Base-by-base conservation (phyloP, 2,113 vertebrate species). In the Dendropsophus ebraccatus region DNA sequence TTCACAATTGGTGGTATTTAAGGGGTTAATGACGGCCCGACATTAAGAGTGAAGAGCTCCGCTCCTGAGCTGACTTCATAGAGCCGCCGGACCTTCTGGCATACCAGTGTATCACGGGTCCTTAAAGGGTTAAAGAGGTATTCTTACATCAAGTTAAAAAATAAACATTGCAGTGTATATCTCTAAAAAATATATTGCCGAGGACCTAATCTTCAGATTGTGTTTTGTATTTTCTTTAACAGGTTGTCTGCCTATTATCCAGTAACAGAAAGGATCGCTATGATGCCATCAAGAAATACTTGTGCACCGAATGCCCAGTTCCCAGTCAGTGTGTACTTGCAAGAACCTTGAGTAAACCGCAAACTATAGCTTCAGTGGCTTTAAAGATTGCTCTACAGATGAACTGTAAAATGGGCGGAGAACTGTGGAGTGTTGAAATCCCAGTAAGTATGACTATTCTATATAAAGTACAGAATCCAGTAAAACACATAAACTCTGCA, bases 351-450 rank as follows among this genome's bases (percentile, higher is more conserved):
- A 94, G 94, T 87, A 94, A 92, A 30, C 95, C 95, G 6, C 96
- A 97, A 88, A 91, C 94, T 0, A 90, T 96, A 78, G 94, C 97
- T 95, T 95, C 96, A 0, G 88, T 99, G 6, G 95, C 95, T 8
- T 98, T 97, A 9, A 99, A 99, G 92, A 97, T 99, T 4, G 96
- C 95, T 11, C 89, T 99, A 49, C 98, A 99, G 89, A 97, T 99
- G 92, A 96, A 96, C 80, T 99, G 97, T 89, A 99, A 99, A 91
- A 97, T 99, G 94, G 97, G 97, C 8, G 97, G 98, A 87, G 97
- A 99, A 25, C 95, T 99, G 8, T 99, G 97, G 98, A 94, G 94
- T 1, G 93, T 99, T 0, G 97, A 99, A 82, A 96, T 99, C 78
- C 98, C 97, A 0, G 98, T 98, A 90, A 94, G 96, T 92, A 72